phyloP scores from a whole-genome alignment of 2,797 vertebrate genomes.

The Pipistrellus pygmaeus region DNA sequence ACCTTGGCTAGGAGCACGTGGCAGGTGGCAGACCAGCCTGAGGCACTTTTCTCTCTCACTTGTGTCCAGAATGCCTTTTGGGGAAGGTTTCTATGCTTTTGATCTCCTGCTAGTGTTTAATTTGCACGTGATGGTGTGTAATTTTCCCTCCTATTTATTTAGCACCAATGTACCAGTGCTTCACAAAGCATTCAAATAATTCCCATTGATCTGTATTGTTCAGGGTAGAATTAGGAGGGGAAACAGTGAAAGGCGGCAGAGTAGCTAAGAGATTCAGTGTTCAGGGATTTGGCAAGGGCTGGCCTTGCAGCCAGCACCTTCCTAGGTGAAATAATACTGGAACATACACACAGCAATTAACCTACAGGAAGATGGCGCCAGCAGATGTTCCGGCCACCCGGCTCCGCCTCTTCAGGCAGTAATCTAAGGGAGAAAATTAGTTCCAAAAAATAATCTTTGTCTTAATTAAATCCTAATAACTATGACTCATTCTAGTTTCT shows the following conservation, averaged over 20 bases:
- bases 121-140: background rate
- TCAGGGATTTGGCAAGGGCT: background rate
- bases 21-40: background rate
- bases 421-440: background rate
- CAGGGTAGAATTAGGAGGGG: background rate
- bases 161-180: background rate
- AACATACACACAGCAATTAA: background rate
- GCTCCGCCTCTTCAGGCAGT: background rate
- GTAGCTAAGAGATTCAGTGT: background rate
- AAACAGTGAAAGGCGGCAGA: background rate
- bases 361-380: background rate
- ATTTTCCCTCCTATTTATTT: background rate
- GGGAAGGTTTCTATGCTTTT: background rate
- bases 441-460: background rate
- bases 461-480: slow-evolving; percentile 5
- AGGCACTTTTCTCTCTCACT: too few species aligned
- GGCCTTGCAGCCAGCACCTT: background rate
- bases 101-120: background rate
- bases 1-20: background rate
- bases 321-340: background rate
- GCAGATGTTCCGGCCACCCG: too few species aligned
- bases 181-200: background rate
- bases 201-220: background rate
- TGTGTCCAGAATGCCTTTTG: background rate
- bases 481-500: background rate